Evolutionary conservation across 2,888 invertebrate genomes (phyloP).

Genomic region (Eueremaeus valkanovi): DNA sequence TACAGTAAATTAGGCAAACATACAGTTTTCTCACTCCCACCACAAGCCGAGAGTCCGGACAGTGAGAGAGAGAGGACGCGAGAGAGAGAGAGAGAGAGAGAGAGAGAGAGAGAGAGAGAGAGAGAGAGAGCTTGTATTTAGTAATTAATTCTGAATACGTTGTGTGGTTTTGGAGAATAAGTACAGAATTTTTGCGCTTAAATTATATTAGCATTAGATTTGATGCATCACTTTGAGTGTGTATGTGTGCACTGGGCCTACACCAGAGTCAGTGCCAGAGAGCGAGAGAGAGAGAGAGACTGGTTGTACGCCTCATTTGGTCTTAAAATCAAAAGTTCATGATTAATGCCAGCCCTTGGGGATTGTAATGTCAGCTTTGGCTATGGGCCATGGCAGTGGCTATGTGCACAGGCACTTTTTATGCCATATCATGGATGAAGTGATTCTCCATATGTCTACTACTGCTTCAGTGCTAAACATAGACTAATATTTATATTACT

Average conservation of each 20-base stretch:
- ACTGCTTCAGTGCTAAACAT: neutral
- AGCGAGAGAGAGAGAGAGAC: neutral
- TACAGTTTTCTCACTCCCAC: no score
- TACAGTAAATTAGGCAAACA: no score
- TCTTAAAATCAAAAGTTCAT: slow-evolving; percentile 19
- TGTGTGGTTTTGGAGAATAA: neutral
- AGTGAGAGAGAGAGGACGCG: neutral
- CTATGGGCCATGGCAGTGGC: neutral
- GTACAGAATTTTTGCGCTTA: no score
- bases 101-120: neutral
- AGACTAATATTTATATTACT: neutral
- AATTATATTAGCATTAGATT: slow-evolving; percentile 1
- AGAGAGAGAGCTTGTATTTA: no score
- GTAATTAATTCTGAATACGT: slow-evolving; percentile 18
- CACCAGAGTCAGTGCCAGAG: neutral
- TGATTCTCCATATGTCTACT: slow-evolving; percentile 14
- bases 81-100: neutral
- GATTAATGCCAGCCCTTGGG: slow-evolving; percentile 15
- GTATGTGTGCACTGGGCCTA: neutral
- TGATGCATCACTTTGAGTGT: slow-evolving; percentile 11
- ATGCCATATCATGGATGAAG: slow-evolving; percentile 20
- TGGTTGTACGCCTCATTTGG: slow-evolving; percentile 27
- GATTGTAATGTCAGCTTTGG: slow-evolving; percentile 9
- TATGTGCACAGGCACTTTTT: no score
- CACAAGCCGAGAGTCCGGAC: neutral